A percentile compares a stretch with the other conserved stretches of the same genome.
phyloP scores from a whole-genome alignment of 2,888 invertebrate species.

The Hipparchia semele region DNA sequence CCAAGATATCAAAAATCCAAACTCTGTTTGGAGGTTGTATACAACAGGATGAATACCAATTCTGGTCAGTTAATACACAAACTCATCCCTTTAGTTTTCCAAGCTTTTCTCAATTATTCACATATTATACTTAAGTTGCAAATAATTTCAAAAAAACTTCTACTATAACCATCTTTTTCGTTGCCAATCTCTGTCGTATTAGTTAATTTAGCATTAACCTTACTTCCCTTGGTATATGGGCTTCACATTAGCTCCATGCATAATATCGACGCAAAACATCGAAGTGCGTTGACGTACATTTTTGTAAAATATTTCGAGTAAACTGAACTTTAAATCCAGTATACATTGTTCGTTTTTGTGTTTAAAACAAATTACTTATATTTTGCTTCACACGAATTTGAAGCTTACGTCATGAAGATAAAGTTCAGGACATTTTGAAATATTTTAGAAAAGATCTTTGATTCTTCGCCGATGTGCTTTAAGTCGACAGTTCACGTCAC shows the following conservation, averaged over 20 bases:
- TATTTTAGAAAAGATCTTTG: not conserved
- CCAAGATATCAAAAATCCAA: too few relatives aligned
- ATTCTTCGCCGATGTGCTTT: not conserved
- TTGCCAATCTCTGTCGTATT: slow-evolving; percentile 13
- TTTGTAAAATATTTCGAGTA: slow-evolving; percentile 5
- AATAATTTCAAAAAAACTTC: slow-evolving; percentile 17
- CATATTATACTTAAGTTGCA: slow-evolving; percentile 27
- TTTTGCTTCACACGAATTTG: not conserved
- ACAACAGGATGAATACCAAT: not conserved
- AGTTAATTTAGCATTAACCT: slow-evolving; percentile 26
- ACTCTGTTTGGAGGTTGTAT: too few relatives aligned
- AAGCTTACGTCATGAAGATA: not conserved
- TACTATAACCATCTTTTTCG: slow-evolving; percentile 2
- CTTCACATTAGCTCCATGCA: slow-evolving; percentile 20
- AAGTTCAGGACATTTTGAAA: not conserved
- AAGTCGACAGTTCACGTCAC: slow-evolving; percentile 3
- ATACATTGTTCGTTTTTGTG: not conserved
- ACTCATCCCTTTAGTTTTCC: slow-evolving; percentile 1
- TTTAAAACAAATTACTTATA: not conserved
- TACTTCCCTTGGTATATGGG: slow-evolving; percentile 35
- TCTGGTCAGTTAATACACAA: not conserved
- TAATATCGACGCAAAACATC: not conserved
- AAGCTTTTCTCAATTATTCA: slow-evolving; percentile 20
- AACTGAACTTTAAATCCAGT: not conserved
- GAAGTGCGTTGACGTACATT: not conserved